Conservation (phyloP, 2,113 vertebrate species). For the Anguilla rostrata region DNA sequence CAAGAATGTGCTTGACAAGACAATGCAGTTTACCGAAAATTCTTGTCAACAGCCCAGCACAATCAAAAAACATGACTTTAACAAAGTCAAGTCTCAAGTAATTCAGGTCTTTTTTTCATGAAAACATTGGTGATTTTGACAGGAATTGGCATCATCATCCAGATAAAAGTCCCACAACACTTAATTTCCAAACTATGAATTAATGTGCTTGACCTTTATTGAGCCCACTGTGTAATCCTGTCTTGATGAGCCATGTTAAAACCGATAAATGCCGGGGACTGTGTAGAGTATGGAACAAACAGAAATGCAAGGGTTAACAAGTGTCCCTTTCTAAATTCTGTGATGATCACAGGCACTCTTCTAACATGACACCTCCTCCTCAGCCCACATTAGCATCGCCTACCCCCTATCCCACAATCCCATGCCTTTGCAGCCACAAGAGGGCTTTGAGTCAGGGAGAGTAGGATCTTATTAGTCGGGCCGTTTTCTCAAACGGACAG, state of each 20-base stretch:
- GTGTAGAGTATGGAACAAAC: conserved; percentile 14
- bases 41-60: background rate
- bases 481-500: conserved; percentile 42
- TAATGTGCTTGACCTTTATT: no score
- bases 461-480: conserved; percentile 63
- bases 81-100: background rate
- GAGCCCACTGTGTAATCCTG: conserved; percentile 34
- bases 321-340: conserved; percentile 1
- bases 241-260: no score
- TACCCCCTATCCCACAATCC: background rate
- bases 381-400: background rate
- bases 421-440: conserved; percentile 13
- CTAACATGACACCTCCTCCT: background rate
- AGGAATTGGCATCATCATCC: conserved; percentile 1
- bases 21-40: background rate
- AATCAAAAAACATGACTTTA: background rate
- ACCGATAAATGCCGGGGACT: conserved; percentile 41
- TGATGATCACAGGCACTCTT: conserved; percentile 10
- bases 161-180: background rate
- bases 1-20: background rate
- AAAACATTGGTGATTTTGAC: background rate
- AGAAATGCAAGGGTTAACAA: conserved; percentile 20
- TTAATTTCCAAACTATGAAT: background rate
- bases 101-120: background rate
- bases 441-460: conserved; percentile 26